These are phyloP conservation scores for Petrocephalus microphthalmus DNA, from an alignment of 2,113 vertebrate genomes.

Conservation along the genomic window DNA sequence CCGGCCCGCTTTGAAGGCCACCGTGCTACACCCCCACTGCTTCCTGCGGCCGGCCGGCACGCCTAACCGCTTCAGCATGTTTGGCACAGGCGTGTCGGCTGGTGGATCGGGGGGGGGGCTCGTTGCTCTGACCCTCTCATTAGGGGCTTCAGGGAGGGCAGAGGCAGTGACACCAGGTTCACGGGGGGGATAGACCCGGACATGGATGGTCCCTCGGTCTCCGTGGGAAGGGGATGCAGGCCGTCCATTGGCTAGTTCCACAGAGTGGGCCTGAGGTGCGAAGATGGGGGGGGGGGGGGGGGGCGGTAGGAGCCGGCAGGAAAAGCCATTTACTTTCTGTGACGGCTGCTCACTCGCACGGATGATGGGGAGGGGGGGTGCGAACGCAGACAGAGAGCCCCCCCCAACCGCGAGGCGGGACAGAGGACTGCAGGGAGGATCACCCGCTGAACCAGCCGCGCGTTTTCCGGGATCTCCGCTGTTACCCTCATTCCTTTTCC, in stretches of 20 bases:
- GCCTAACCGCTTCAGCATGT: slow-evolving; percentile 83
- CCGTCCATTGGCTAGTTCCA: not conserved
- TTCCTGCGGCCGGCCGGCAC: slow-evolving; percentile 70
- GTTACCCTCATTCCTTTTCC: not conserved
- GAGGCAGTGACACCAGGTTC: slow-evolving; percentile 4
- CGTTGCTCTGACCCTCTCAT: slow-evolving; percentile 47
- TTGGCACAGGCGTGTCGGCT: slow-evolving; percentile 61
- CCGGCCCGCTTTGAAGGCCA: slow-evolving; percentile 67
- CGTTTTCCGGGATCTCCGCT: not conserved
- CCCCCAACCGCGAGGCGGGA: not conserved
- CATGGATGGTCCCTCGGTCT: not conserved
- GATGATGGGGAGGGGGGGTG: not conserved
- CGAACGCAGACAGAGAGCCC: not conserved
- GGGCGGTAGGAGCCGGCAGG: too few relatives aligned
- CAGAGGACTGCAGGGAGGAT: not conserved
- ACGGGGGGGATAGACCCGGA: slow-evolving; percentile 15
- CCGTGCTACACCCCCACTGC: slow-evolving; percentile 72
- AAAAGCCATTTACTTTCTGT: slow-evolving; percentile 15
- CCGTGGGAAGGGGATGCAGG: not conserved
- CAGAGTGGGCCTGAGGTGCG: not conserved
- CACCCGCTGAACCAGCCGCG: not conserved
- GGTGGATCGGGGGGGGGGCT: not conserved
- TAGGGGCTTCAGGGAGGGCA: slow-evolving; percentile 32
- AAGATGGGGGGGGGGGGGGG: not conserved
- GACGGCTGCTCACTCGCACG: slow-evolving; percentile 19